Conservation (phyloP, 2,113 vertebrate genomes). For the Poecilia latipinna region DNA sequence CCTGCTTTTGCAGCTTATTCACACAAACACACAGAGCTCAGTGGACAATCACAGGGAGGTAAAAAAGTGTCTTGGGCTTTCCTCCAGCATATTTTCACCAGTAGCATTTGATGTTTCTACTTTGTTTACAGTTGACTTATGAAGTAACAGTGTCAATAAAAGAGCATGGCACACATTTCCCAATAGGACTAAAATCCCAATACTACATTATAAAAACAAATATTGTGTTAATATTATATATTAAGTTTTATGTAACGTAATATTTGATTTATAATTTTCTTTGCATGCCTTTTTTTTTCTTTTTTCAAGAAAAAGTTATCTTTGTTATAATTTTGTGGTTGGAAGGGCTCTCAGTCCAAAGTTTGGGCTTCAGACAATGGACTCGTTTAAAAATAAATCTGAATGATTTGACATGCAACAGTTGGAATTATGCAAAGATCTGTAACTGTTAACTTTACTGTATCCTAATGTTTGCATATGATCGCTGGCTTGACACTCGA, state of each 20-base stretch:
- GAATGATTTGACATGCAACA: conserved; percentile 34
- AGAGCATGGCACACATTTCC: not conserved
- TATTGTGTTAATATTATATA: too few species aligned
- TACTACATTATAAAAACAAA: too few species aligned
- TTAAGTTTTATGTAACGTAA: too few species aligned
- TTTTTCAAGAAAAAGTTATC: too few species aligned
- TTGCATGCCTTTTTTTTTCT: too few species aligned
- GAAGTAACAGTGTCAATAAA: not conserved
- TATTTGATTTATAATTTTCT: too few species aligned
- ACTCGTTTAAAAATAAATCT: conserved; percentile 58
- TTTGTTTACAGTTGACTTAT: conserved; percentile 11
- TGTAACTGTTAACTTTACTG: conserved; percentile 35
- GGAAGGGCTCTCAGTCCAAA: too few species aligned
- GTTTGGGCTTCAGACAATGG: too few species aligned
- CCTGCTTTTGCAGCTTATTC: conserved; percentile 67
- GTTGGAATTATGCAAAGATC: not conserved
- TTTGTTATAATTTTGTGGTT: too few species aligned
- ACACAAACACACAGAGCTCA: conserved; percentile 35
- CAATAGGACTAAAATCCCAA: not conserved
- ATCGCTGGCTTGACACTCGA: conserved; percentile 22
- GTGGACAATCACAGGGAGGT: conserved; percentile 11
- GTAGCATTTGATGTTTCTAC: not conserved
- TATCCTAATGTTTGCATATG: conserved; percentile 35
- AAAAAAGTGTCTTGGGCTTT: conserved; percentile 6
- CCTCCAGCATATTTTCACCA: not conserved